Evolutionary conservation across 2,113 vertebrate species (phyloP).

Genomic region (Spilogale gracilis): DNA sequence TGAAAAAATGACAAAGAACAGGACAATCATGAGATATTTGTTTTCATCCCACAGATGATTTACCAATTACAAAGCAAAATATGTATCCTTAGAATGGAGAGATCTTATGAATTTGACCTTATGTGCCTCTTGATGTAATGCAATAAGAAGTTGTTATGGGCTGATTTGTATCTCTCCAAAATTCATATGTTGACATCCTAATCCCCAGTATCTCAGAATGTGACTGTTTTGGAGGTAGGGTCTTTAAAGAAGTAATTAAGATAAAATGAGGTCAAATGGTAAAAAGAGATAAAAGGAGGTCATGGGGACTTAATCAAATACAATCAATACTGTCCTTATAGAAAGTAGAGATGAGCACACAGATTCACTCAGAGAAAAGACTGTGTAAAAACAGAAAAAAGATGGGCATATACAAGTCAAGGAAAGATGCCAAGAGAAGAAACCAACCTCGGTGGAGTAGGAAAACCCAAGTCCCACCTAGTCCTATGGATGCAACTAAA

Average conservation of each 20-base stretch:
- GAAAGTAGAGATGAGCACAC: not conserved
- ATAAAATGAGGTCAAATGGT: not conserved
- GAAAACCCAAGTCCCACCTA: not conserved
- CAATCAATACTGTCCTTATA: not conserved
- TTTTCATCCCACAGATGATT: not conserved
- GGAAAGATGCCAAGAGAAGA: not conserved
- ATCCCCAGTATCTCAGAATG: not conserved
- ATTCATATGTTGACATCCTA: not conserved
- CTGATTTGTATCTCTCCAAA: not conserved
- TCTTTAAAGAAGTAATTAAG: constrained; percentile 1
- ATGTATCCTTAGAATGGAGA: not conserved
- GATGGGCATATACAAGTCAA: not conserved
- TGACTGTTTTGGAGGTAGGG: not conserved
- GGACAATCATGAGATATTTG: not conserved
- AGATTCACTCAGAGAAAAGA: not conserved
- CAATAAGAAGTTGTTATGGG: not conserved
- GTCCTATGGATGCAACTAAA: not conserved
- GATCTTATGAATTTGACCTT: not conserved
- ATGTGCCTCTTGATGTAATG: not conserved
- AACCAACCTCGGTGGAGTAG: not conserved
- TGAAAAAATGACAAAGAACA: not conserved
- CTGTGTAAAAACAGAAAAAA: not conserved
- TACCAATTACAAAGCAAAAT: not conserved
- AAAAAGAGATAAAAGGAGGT: too few relatives aligned
- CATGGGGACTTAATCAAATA: not conserved